Evolutionary conservation across 2,113 vertebrate species (phyloP), one percentile per base, ranked within the genome.

Genomic region (Noturus placidus): DNA sequence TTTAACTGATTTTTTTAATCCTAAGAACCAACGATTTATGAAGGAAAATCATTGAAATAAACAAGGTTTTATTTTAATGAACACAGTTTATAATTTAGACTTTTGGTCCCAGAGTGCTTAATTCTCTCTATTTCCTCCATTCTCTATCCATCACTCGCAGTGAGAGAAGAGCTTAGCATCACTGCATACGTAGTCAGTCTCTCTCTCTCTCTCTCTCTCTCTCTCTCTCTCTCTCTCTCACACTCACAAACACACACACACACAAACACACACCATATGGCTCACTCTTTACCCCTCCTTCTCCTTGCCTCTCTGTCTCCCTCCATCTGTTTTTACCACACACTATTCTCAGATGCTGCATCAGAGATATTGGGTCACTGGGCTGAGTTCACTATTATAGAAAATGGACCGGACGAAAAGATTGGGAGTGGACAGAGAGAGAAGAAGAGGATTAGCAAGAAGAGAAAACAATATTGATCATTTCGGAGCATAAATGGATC

Each of bases 311-410:
- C 46, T 61, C 61, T 56, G 56, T 85, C 17, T 86, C 77, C 61
- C 38, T 72, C 82, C 33, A 42, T 38, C 69, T 69, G 74, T 87
- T 90, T 65, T 86, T 67, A 65, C 76, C 82, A 54, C 50, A 77
- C 87, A 78, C 74, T 63, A 38, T 83, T 74, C 63, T 72, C 17
- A 52, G 88, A 88, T 86, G 67, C 86, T 88, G 88, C 86, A 88
- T 56, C 81, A 59, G 61, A 79, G 7, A 88, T 63, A 81, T 35
- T 67, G 3, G 65, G 57, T 77, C 38, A 82, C 42, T 61, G 50
- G 17, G 82, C 72, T 74, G 65, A 87, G 50, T 33, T 59, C 70
- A 46, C 14, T 20, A 17, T 42, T 25, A 76, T 19, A 38, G 27
- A 25, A 35, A 56, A 17, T 78, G 56, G 79, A 91, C 65, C 57